A percentile compares a stretch with the other conserved stretches of the same genome.
Evolutionary conservation across 2,888 invertebrate species (phyloP).

Genomic region (Sinelater perroti): DNA sequence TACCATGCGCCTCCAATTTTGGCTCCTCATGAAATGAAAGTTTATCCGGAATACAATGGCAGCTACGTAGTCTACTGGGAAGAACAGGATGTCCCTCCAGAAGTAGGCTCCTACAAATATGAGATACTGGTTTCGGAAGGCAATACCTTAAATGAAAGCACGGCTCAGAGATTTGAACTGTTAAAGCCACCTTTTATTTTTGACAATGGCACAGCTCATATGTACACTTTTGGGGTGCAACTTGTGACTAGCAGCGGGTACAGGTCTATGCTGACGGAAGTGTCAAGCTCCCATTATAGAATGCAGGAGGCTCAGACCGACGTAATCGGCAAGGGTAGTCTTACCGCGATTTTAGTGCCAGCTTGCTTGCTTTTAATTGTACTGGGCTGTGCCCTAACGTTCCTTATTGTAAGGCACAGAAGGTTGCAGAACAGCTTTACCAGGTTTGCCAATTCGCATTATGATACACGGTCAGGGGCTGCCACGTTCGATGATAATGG

Average conservation of each 20-base stretch:
- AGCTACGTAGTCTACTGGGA: constrained; percentile 75
- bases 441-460: constrained; percentile 84
- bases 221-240: constrained; percentile 73
- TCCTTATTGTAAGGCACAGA: constrained; percentile 71
- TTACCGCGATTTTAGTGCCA: constrained; percentile 61
- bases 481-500: constrained; percentile 83
- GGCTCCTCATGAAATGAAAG: constrained; percentile 71
- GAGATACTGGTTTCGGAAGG: constrained; percentile 73
- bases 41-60: constrained; percentile 68
- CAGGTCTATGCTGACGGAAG: constrained; percentile 70
- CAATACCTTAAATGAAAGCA: constrained; percentile 62
- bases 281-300: constrained; percentile 56
- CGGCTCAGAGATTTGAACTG: constrained; percentile 61
- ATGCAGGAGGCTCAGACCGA: constrained; percentile 23
- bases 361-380: constrained; percentile 65
- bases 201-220: constrained; percentile 62
- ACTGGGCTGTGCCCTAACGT: constrained; percentile 68
- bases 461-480: constrained; percentile 86
- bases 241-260: constrained; percentile 69
- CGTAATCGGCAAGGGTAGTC: constrained; percentile 35
- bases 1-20: constrained; percentile 67
- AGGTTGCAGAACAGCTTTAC: constrained; percentile 80
- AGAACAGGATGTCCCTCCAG: constrained; percentile 58
- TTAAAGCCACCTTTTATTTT: constrained; percentile 67
- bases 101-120: constrained; percentile 62